phyloP scores from a whole-genome alignment of 2,113 vertebrate genomes.

The Condylura cristata region DNA sequence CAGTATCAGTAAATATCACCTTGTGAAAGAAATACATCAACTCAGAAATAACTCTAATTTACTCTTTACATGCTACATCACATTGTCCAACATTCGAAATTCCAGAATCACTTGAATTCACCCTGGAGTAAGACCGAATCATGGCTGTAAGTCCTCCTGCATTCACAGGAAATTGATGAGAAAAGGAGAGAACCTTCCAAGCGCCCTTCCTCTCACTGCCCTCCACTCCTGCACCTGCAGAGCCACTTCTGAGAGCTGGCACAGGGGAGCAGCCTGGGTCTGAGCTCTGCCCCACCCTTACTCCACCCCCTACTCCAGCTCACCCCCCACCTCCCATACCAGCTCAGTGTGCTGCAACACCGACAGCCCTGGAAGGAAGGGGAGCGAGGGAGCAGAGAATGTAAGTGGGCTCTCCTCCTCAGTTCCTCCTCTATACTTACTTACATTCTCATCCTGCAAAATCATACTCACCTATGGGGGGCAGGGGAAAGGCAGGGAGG shows the following conservation, averaged over 20 bases:
- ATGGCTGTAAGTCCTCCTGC: neutral
- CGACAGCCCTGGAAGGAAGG: neutral
- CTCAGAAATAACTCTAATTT: neutral
- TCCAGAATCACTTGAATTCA: neutral
- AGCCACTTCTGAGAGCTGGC: neutral
- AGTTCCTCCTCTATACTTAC: neutral
- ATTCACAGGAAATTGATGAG: neutral
- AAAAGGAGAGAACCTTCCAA: neutral
- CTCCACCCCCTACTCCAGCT: neutral
- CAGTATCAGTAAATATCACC: conserved; percentile 4
- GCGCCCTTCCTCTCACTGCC: neutral
- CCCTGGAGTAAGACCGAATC: neutral
- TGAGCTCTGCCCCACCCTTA: neutral
- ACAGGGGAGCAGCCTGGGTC: neutral
- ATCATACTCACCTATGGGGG: neutral
- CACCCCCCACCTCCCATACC: neutral
- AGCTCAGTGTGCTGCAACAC: neutral
- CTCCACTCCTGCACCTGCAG: neutral
- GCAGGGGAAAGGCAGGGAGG: too few relatives aligned
- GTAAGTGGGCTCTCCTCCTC: neutral
- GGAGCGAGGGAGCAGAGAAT: fast-evolving
- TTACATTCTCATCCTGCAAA: neutral
- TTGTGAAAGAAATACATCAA: neutral
- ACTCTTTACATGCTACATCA: neutral
- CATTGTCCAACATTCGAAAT: neutral